Percentiles rank a stretch among this genome's conserved stretches.
These are phyloP conservation scores for Scalopus aquaticus DNA, from an alignment of 2,113 vertebrate genomes.

Conservation along the genomic window DNA sequence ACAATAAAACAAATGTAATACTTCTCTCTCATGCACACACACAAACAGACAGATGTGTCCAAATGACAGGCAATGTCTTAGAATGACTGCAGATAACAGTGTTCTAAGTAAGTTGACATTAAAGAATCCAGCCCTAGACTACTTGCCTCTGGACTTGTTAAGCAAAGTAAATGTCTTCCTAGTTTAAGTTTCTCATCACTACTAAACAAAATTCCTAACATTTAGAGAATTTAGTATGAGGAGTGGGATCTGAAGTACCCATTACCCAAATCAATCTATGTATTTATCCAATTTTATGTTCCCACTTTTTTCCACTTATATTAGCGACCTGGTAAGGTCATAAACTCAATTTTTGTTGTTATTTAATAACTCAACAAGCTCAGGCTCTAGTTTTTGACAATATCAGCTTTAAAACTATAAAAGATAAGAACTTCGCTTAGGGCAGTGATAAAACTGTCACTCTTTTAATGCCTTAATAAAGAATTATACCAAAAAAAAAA, in stretches of 20 bases:
- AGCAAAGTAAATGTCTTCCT: not conserved
- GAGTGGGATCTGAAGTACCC: not conserved
- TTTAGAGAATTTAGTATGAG: not conserved
- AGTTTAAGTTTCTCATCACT: not conserved
- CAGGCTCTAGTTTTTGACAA: not conserved
- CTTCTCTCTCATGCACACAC: not conserved
- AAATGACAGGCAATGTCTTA: not conserved
- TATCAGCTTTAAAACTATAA: not conserved
- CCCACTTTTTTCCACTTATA: not conserved
- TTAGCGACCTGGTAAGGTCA: not conserved
- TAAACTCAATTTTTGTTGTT: conserved; percentile 4
- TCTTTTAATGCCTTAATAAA: conserved; percentile 15
- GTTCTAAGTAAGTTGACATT: not conserved
- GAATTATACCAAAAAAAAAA: not conserved
- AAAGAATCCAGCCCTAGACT: too few species aligned
- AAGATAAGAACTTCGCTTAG: not conserved
- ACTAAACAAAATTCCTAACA: not conserved
- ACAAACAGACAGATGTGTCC: not conserved
- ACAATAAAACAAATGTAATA: not conserved
- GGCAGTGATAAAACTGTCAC: not conserved
- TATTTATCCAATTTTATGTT: not conserved
- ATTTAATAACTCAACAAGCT: not conserved
- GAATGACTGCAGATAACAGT: not conserved
- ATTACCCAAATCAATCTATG: not conserved
- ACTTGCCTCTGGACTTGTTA: not conserved